These are phyloP conservation scores for Hypothenemus hampei DNA, from an alignment of 1,140 invertebrate genomes.

Conservation along the genomic window DNA sequence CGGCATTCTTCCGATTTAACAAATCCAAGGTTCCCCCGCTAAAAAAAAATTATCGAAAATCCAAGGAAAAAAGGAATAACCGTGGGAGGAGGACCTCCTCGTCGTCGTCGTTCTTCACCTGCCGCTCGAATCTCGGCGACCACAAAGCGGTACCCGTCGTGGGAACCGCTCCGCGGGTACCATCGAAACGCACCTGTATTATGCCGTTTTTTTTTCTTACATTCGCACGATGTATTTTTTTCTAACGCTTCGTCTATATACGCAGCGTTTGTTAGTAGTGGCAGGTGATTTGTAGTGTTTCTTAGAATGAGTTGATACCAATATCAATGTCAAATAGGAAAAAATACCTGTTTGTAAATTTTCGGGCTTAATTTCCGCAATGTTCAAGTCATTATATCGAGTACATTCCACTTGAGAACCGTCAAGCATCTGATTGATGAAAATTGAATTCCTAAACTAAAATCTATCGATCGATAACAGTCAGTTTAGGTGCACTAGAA, in stretches of 20 bases:
- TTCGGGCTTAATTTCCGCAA: neutral
- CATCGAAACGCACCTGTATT: constrained; percentile 2
- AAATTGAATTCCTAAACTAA: no score
- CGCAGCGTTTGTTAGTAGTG: neutral
- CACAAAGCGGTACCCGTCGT: constrained; percentile 6
- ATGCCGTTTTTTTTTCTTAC: neutral
- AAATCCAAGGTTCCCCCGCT: neutral
- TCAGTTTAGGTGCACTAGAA: no score
- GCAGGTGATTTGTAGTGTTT: neutral
- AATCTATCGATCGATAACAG: no score
- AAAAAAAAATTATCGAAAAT: neutral
- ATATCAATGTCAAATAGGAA: no score
- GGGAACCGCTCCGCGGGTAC: constrained; percentile 3
- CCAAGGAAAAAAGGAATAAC: neutral
- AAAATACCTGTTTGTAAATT: no score
- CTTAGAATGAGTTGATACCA: neutral
- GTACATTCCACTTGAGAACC: no score
- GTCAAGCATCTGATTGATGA: no score
- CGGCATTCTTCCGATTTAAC: neutral
- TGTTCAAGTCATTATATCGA: neutral
- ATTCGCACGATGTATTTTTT: neutral
- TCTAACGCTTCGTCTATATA: neutral
- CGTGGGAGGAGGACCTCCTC: constrained; percentile 11
- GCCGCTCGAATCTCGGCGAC: constrained; percentile 10
- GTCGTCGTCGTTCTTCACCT: constrained; percentile 12